Percentiles rank a stretch among this genome's conserved stretches.
phyloP scores from a whole-genome alignment of 2,797 vertebrate species.

The Oreortyx pictus region DNA sequence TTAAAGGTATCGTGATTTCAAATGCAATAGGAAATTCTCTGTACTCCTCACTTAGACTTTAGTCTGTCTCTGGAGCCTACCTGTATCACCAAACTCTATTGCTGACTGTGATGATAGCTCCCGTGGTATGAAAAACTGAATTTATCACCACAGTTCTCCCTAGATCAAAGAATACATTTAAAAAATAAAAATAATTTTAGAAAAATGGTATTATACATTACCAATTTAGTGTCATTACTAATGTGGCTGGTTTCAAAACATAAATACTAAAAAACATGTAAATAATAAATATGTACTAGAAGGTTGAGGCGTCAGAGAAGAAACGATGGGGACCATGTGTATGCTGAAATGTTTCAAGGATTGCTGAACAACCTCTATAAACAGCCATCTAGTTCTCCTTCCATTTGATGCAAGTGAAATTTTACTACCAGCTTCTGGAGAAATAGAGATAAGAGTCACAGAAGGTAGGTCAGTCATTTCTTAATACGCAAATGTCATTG shows the following conservation, averaged over 20 bases:
- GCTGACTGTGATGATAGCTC: not conserved
- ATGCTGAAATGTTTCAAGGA: not conserved
- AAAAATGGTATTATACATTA: not conserved
- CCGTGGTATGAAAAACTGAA: not conserved
- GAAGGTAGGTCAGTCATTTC: not conserved
- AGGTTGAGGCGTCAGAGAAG: not conserved
- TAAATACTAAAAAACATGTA: not conserved
- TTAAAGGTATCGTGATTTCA: not conserved
- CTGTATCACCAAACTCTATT: not conserved
- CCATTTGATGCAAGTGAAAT: constrained; percentile 15
- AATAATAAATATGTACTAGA: not conserved
- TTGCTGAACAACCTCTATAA: not conserved
- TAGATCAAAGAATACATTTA: not conserved
- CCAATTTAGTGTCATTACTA: not conserved
- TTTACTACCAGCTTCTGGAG: constrained; percentile 10
- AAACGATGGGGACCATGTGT: not conserved
- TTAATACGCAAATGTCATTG: not conserved
- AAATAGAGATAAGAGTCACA: not conserved
- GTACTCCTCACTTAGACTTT: not conserved
- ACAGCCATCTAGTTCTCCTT: not conserved
- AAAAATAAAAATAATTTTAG: no score
- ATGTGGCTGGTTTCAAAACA: not conserved
- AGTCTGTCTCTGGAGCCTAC: not conserved
- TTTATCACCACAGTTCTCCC: not conserved
- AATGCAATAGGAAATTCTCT: not conserved